Base-by-base conservation (phyloP, 2,888 invertebrate species). In the Meiosimyza decipiens region DNA sequence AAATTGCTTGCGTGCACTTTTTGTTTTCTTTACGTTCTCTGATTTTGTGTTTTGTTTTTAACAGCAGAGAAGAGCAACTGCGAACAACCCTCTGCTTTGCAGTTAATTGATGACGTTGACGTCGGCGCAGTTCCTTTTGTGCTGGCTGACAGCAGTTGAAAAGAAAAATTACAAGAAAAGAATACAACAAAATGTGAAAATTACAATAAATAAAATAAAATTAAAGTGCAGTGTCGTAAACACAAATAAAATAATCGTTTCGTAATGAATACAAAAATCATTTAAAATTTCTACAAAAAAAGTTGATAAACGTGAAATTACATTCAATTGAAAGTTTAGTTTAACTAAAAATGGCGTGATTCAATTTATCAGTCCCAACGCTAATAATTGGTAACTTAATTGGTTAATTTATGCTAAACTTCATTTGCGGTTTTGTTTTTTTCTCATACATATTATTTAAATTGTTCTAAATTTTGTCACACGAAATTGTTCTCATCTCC, bases 1-100 rank as follows among this genome's bases (percentile, higher is more conserved):
- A 40, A 64, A 64, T 1, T 64, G 51, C 64, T 60, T 63, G 63
- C 63, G 70, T 70, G 63, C 62, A 69, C 18, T 59, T 57, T 50
- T 51, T 33, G 22, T 68, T 16, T 60, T 12, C 12, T 16, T 64
- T 66, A 28, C 28, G 40, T 33, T 54, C 40, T 9, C 47, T 18
- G n/a, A 49, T 6, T 70, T 51, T 15, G 18, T 7, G 22, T 18
- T 51, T 40, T 40, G 6, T 40, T 40, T 40, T 40, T 40, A 9
- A 40, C 9, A 40, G 40, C 6, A 9, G 40, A 40, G 40, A 6
- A 33, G 11, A 33, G 11, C 6, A 15, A 70, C 40, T 6, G 40
- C 40, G 9, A 70, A 62, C 62, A 6, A 62, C 62, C 69, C 69
- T 70, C 69, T 28, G 40, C 9, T 5, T 2, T 40, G 40, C 40